These are phyloP conservation scores for Prunella himalayana DNA, from an alignment of 2,113 vertebrate genomes.

Conservation along the genomic window DNA sequence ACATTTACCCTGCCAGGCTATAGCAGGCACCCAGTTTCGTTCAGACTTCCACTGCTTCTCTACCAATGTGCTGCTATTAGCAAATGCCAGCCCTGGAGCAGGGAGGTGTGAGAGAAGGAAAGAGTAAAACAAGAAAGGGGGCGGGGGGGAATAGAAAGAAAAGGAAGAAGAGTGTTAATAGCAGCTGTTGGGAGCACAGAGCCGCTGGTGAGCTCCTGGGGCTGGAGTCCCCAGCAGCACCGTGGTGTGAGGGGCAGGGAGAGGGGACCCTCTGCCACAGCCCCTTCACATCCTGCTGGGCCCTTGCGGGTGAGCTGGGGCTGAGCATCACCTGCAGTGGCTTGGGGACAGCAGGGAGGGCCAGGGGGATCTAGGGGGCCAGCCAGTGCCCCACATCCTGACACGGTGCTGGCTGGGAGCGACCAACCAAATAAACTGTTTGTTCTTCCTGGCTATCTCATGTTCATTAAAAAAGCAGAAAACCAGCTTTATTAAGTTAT, in stretches of 20 bases:
- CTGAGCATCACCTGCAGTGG: neutral
- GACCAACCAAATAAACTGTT: accelerated
- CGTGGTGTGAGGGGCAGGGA: accelerated
- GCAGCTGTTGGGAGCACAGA: neutral
- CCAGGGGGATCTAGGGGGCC: accelerated
- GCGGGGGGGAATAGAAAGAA: accelerated
- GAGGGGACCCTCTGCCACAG: neutral
- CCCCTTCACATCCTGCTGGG: neutral
- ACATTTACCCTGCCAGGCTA: neutral
- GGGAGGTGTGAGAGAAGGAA: neutral
- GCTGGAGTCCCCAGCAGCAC: accelerated
- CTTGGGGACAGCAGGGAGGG: accelerated
- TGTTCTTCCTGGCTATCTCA: neutral
- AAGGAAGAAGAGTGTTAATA: neutral
- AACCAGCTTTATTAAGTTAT: neutral
- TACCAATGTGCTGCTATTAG: neutral
- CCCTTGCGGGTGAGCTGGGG: neutral
- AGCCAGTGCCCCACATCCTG: accelerated
- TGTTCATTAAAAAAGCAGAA: neutral
- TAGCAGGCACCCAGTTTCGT: neutral
- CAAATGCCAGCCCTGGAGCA: neutral
- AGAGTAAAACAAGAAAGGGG: neutral
- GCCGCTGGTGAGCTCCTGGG: accelerated
- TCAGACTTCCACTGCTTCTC: neutral
- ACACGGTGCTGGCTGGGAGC: accelerated